Conservation (phyloP, 2,797 vertebrate species). For the Crocidura indochinensis region DNA sequence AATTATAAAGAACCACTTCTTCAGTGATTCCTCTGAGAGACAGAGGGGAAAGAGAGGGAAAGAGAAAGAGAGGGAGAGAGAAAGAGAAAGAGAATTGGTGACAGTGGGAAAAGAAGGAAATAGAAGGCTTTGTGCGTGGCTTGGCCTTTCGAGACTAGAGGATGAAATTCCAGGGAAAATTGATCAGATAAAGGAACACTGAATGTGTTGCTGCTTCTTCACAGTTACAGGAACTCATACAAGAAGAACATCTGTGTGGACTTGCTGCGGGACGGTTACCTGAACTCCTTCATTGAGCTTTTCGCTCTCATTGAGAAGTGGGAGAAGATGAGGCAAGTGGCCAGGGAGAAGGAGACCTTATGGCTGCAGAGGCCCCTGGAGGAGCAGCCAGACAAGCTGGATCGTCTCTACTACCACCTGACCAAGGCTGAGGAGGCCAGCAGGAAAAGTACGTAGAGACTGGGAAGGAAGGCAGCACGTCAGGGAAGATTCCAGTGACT, state of each 20-base stretch:
- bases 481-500: constrained; percentile 91
- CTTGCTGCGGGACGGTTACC: constrained; percentile 92
- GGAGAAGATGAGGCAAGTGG: constrained; percentile 93
- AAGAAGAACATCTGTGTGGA: constrained; percentile 95
- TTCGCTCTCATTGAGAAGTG: constrained; percentile 93
- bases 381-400: constrained; percentile 95
- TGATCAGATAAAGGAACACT: constrained; percentile 81
- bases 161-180: constrained; percentile 61
- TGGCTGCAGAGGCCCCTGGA: constrained; percentile 95
- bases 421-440: constrained; percentile 92
- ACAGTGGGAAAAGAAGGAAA: no score
- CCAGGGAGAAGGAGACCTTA: constrained; percentile 95
- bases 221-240: constrained; percentile 93
- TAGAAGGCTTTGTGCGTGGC: neutral
- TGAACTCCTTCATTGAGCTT: constrained; percentile 92
- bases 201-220: constrained; percentile 80
- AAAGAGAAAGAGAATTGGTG: no score
- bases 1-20: constrained; percentile 52
- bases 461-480: constrained; percentile 80
- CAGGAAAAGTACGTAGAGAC: constrained; percentile 91
- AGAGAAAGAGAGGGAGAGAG: no score
- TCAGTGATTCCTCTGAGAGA: constrained; percentile 31
- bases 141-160: constrained; percentile 63
- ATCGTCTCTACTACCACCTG: constrained; percentile 94
- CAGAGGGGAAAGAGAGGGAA: no score